Conservation (phyloP, 2,888 invertebrate genomes). For the Frankliniella fusca region DNA sequence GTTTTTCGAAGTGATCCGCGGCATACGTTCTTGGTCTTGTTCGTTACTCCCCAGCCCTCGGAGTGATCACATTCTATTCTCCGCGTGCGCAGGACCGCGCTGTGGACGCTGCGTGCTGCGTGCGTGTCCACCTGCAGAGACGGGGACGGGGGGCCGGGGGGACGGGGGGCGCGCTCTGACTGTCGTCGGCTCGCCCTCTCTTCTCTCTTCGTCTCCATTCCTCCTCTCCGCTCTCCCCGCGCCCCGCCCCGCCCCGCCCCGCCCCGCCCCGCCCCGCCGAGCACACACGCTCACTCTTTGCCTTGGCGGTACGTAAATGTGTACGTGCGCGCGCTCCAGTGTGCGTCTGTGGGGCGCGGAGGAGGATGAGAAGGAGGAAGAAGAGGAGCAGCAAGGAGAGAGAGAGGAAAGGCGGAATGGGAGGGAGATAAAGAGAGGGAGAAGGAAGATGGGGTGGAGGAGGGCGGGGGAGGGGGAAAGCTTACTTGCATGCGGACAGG, state of each 20-base stretch:
- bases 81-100: too few relatives aligned
- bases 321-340: not conserved
- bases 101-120: too few relatives aligned
- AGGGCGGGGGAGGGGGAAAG: not conserved
- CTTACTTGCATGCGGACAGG: constrained; percentile 23
- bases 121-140: too few relatives aligned
- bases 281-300: too few relatives aligned
- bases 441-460: not conserved
- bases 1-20: too few relatives aligned
- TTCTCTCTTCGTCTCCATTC: not conserved
- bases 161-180: not conserved
- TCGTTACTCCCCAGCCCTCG: too few relatives aligned
- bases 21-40: too few relatives aligned
- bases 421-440: not conserved
- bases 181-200: not conserved
- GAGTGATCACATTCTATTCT: too few relatives aligned
- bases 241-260: constrained; percentile 8
- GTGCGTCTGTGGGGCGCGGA: not conserved
- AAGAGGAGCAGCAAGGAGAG: not conserved
- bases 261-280: constrained; percentile 7
- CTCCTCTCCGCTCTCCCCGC: not conserved
- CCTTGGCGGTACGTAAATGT: not conserved
- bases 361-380: not conserved
- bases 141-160: not conserved
- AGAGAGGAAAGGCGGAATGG: not conserved